Evolutionary conservation across 2,888 invertebrate genomes (phyloP).

Genomic region (Brachylomia viminalis): DNA sequence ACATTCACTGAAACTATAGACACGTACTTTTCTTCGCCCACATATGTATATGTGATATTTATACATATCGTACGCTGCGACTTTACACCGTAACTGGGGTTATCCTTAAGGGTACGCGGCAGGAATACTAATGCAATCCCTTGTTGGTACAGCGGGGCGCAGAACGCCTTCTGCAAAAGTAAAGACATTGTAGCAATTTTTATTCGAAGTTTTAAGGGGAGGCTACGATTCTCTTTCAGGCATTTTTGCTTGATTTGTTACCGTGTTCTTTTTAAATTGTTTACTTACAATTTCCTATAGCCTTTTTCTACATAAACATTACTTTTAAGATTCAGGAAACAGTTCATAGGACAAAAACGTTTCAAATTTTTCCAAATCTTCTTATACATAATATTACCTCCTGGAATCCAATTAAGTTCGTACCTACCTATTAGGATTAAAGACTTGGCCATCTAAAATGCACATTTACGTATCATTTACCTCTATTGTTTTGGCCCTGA

Average conservation of each 20-base stretch:
- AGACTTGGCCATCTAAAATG: neutral
- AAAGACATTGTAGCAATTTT: constrained; percentile 57
- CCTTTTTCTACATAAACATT: neutral
- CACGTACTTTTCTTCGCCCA: constrained; percentile 50
- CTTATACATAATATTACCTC: neutral
- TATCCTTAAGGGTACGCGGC: constrained; percentile 57
- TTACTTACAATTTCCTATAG: neutral
- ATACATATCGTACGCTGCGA: constrained; percentile 60
- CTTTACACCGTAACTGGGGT: constrained; percentile 65
- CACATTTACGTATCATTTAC: neutral
- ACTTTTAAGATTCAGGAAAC: too few relatives aligned
- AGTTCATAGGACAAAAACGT: neutral
- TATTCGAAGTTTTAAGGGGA: constrained; percentile 45
- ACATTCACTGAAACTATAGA: constrained; percentile 49
- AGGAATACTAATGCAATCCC: constrained; percentile 65
- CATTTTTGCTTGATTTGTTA: constrained; percentile 7
- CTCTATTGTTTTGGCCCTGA: fast-evolving
- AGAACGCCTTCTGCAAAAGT: constrained; percentile 36
- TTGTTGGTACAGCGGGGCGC: constrained; percentile 50
- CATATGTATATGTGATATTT: constrained; percentile 55
- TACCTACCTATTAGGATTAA: neutral
- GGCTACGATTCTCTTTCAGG: constrained; percentile 23
- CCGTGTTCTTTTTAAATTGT: constrained; percentile 5
- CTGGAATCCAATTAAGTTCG: neutral
- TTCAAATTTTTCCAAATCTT: neutral